phyloP scores from a whole-genome alignment of 2,113 vertebrate genomes.

The Columba livia region DNA sequence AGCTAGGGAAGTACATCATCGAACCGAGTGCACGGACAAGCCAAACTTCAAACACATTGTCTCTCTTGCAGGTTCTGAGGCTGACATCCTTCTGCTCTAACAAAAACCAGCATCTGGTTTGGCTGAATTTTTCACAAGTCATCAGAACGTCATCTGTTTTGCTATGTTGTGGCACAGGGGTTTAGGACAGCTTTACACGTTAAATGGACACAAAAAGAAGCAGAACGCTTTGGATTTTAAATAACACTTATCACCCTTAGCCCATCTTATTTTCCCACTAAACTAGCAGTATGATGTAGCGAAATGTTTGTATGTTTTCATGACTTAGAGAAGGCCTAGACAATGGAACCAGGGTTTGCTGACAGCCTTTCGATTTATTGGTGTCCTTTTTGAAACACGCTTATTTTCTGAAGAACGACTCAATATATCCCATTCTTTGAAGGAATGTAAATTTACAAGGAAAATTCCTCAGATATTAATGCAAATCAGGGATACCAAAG shows the following conservation, averaged over 20 bases:
- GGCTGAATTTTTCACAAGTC: background rate
- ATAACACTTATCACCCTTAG: background rate
- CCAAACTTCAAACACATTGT: fast-evolving
- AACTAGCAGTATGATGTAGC: background rate
- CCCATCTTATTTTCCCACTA: background rate
- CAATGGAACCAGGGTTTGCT: background rate
- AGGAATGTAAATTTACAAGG: background rate
- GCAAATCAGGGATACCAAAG: background rate
- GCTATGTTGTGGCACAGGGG: background rate
- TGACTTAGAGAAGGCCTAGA: background rate
- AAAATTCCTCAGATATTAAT: background rate
- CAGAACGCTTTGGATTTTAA: background rate
- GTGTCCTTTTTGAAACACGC: background rate
- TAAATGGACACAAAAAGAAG: background rate
- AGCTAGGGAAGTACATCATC: background rate
- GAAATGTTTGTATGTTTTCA: background rate
- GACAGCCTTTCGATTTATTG: background rate
- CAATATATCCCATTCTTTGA: background rate
- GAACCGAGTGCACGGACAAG: background rate
- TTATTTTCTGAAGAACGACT: background rate
- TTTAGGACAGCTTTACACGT: background rate
- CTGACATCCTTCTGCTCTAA: background rate
- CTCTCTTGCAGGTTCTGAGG: background rate
- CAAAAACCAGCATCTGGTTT: background rate
- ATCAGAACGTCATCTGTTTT: background rate